Percentiles rank a stretch among this genome's conserved stretches.
Conservation (phyloP, 2,888 invertebrate species). For the Microplitis manilae region DNA sequence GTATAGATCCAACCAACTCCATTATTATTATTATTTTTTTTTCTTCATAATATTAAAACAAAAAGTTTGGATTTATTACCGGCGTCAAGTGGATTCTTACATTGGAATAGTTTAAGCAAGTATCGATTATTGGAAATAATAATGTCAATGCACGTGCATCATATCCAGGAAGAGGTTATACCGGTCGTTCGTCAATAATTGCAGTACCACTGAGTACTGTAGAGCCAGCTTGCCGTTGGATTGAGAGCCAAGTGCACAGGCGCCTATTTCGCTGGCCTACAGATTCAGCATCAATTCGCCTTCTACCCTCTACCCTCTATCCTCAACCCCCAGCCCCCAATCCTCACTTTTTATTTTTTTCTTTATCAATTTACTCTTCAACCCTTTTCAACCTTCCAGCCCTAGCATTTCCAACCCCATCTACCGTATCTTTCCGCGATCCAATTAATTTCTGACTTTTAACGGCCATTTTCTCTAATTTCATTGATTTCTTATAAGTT, state of each 20-base stretch:
- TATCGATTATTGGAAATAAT: slow-evolving; percentile 47
- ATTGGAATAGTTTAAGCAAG: slow-evolving; percentile 30
- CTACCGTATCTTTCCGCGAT: slow-evolving; percentile 35
- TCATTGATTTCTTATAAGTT: neutral
- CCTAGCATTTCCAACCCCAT: slow-evolving; percentile 5
- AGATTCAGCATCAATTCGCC: slow-evolving; percentile 21
- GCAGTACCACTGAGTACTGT: slow-evolving; percentile 32
- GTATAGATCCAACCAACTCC: neutral
- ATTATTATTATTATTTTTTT: neutral
- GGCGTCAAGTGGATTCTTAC: slow-evolving; percentile 9
- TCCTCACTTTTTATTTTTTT: slow-evolving; percentile 16
- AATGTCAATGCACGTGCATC: slow-evolving; percentile 41
- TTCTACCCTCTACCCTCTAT: slow-evolving; percentile 29
- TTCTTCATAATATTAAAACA: neutral
- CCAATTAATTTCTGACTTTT: slow-evolving; percentile 47
- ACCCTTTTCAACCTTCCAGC: slow-evolving; percentile 18
- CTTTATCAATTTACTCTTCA: slow-evolving; percentile 33
- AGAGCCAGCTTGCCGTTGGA: neutral
- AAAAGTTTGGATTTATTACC: slow-evolving; percentile 13
- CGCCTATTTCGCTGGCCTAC: slow-evolving; percentile 25
- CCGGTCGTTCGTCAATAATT: slow-evolving; percentile 47
- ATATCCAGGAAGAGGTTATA: slow-evolving; percentile 38
- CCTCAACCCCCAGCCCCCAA: slow-evolving; percentile 19
- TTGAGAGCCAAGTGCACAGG: slow-evolving; percentile 18
- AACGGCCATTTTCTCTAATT: slow-evolving; percentile 44